phyloP scores from a whole-genome alignment of 2,888 invertebrate genomes.

The Patella pellucida region DNA sequence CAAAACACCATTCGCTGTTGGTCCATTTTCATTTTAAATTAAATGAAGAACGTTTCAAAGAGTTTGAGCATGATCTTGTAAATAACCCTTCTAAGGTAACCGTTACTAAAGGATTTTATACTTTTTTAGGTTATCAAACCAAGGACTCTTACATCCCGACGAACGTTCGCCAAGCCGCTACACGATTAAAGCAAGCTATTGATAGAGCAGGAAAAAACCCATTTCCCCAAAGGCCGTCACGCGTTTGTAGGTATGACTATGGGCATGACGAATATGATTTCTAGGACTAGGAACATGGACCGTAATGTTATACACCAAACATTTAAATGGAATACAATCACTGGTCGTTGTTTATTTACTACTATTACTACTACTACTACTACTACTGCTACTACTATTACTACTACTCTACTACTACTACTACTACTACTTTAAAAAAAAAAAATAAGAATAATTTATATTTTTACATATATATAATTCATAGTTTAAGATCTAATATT shows the following conservation, averaged over 20 bases:
- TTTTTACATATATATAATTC: too few species aligned
- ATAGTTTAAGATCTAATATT: too few species aligned
- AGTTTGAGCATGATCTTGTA: not conserved
- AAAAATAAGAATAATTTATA: too few species aligned
- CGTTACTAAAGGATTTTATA: conserved; percentile 1
- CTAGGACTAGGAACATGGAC: not conserved
- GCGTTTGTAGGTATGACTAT: not conserved
- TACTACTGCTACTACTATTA: too few species aligned
- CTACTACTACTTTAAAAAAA: too few species aligned
- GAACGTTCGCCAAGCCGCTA: not conserved
- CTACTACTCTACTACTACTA: too few species aligned
- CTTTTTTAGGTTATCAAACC: not conserved
- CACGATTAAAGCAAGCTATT: not conserved
- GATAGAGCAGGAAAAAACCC: not conserved
- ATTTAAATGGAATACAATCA: too few species aligned
- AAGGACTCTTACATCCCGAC: not conserved
- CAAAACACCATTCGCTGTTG: not conserved
- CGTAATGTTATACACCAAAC: too few species aligned
- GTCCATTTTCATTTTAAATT: not conserved
- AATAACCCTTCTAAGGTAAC: not conserved
- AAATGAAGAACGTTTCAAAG: not conserved
- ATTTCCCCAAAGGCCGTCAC: not conserved
- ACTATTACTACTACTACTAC: too few species aligned
- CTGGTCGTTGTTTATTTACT: too few species aligned
- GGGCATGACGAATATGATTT: not conserved